Percentiles rank a stretch among this genome's conserved stretches.
phyloP scores from a whole-genome alignment of 2,888 invertebrate genomes.

The Xiphydria camelus region DNA sequence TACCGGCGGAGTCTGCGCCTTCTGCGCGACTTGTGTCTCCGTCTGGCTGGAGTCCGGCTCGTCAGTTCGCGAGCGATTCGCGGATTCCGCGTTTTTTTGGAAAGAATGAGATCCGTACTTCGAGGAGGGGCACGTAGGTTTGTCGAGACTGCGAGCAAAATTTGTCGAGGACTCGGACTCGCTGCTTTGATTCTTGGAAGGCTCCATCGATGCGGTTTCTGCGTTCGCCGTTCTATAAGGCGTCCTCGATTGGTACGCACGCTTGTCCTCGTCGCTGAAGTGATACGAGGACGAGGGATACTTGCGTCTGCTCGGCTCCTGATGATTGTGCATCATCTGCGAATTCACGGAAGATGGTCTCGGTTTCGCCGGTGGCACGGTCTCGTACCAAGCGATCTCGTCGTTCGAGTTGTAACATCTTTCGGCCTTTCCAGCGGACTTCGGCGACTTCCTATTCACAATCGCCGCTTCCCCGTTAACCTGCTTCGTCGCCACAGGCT shows the following conservation, averaged over 20 bases:
- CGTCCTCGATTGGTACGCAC: too few species aligned
- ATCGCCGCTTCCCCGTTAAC: neutral
- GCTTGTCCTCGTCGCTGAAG: neutral
- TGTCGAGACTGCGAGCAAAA: neutral
- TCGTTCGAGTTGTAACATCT: conserved; percentile 20
- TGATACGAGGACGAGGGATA: neutral
- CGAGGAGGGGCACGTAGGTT: neutral
- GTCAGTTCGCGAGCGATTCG: neutral
- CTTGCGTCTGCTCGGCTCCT: neutral
- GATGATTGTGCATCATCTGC: neutral
- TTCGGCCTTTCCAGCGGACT: neutral
- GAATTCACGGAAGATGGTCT: neutral
- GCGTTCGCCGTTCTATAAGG: too few species aligned
- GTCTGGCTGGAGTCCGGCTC: too few species aligned
- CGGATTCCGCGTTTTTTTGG: neutral
- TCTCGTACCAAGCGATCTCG: conserved; percentile 7
- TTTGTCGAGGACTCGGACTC: neutral
- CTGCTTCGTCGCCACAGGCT: neutral
- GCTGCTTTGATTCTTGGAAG: neutral
- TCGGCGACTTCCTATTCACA: neutral
- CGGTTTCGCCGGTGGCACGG: neutral
- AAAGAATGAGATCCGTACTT: neutral
- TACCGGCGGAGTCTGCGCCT: neutral
- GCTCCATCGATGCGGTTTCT: neutral
- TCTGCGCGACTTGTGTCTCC: neutral